These are phyloP conservation scores for Temnothorax nylanderi DNA, from an alignment of 1,140 invertebrate genomes.

Conservation along the genomic window DNA sequence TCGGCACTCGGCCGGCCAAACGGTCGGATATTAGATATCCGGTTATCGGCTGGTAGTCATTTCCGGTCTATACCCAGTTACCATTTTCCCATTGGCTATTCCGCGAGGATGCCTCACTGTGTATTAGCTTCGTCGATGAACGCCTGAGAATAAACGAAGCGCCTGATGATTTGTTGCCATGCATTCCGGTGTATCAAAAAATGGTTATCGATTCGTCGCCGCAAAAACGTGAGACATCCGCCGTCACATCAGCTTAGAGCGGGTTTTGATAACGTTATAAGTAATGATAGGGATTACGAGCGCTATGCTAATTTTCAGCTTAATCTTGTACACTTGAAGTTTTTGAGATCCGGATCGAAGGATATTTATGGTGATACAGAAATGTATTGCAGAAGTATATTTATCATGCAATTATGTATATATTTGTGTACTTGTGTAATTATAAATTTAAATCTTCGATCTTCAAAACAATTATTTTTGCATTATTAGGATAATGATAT, in stretches of 20 bases:
- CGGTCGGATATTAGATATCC: conserved; percentile 80
- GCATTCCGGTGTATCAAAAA: conserved; percentile 17
- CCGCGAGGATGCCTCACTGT: conserved; percentile 1
- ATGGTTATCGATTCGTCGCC: conserved; percentile 27
- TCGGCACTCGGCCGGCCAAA: conserved; percentile 71
- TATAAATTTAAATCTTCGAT: not conserved
- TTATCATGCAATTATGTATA: conserved; percentile 12
- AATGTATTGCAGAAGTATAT: not conserved
- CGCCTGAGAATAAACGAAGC: conserved; percentile 56
- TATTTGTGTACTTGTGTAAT: not conserved
- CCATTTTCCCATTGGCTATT: conserved; percentile 66
- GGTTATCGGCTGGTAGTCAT: conserved; percentile 76
- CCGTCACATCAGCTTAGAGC: not conserved
- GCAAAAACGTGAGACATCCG: conserved; percentile 52
- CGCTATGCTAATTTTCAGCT: not conserved
- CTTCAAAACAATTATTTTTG: too few relatives aligned
- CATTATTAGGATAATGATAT: not conserved
- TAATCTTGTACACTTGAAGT: not conserved
- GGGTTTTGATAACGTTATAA: conserved; percentile 65
- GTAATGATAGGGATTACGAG: not conserved
- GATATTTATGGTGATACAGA: not conserved
- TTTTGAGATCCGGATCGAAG: not conserved
- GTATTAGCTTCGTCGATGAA: conserved; percentile 47
- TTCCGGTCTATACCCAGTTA: conserved; percentile 74
- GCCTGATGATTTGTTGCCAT: conserved; percentile 65